A percentile compares a stretch with the other conserved stretches of the same genome.
These are phyloP conservation scores for Oxyteleia sp. DNA, from an alignment of 2,888 invertebrate genomes.

Conservation along the genomic window DNA sequence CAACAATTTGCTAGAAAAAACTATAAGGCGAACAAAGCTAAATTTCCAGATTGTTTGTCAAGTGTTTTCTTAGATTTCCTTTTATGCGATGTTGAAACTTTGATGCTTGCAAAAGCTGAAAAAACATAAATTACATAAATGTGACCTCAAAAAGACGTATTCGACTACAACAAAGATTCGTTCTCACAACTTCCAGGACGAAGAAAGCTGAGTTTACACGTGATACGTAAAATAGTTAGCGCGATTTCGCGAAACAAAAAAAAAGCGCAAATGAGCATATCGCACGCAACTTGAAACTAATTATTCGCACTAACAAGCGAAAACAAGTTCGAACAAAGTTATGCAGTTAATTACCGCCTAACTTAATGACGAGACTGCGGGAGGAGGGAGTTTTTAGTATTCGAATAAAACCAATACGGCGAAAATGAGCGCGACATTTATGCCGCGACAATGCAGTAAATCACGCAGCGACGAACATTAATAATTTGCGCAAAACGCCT, in stretches of 20 bases:
- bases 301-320: constrained; percentile 13
- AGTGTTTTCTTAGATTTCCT: too few relatives aligned
- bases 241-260: not conserved
- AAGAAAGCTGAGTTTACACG: too few relatives aligned
- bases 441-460: constrained; percentile 15
- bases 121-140: too few relatives aligned
- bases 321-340: constrained; percentile 33
- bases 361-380: constrained; percentile 4
- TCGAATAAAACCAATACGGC: constrained; percentile 11
- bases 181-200: too few relatives aligned
- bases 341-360: constrained; percentile 24
- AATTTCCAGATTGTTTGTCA: too few relatives aligned
- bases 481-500: constrained; percentile 13
- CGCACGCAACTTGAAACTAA: constrained; percentile 6
- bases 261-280: not conserved
- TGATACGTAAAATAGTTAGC: too few relatives aligned
- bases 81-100: too few relatives aligned
- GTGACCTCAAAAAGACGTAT: too few relatives aligned
- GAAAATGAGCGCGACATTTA: constrained; percentile 7
- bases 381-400: constrained; percentile 4
- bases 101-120: too few relatives aligned
- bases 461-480: not conserved
- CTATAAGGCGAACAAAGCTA: too few relatives aligned
- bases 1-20: too few relatives aligned
- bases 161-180: too few relatives aligned